A percentile compares a stretch with the other conserved stretches of the same genome.
Conservation (phyloP, 2,797 vertebrate species). For the Malurus splendens region DNA sequence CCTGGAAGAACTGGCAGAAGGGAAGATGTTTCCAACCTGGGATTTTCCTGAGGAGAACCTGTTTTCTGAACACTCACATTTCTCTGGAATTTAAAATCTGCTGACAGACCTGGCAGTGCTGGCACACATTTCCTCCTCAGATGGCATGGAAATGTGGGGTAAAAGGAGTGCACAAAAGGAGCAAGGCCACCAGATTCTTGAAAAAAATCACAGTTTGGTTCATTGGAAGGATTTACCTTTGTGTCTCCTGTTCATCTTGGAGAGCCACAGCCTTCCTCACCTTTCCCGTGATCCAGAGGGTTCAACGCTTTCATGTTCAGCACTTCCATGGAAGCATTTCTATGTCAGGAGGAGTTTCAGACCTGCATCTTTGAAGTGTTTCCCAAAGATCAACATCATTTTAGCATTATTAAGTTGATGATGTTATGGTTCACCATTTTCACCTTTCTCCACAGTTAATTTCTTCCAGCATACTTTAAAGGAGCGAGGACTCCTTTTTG, state of each 20-base stretch:
- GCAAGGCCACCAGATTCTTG: background rate
- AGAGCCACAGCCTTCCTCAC: background rate
- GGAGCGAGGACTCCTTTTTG: background rate
- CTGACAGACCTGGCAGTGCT: background rate
- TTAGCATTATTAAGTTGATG: background rate
- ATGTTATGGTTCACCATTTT: background rate
- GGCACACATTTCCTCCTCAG: background rate
- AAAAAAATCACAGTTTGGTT: background rate
- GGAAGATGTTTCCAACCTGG: background rate
- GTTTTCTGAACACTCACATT: background rate
- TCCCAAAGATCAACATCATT: conserved; percentile 21
- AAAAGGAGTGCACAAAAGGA: background rate
- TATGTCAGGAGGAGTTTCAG: background rate
- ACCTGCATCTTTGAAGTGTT: conserved; percentile 14
- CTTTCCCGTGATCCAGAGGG: background rate
- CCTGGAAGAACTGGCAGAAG: background rate
- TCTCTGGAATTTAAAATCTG: background rate
- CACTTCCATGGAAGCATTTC: background rate
- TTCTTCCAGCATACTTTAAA: background rate
- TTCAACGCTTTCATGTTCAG: background rate
- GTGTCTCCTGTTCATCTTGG: background rate
- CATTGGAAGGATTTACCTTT: background rate
- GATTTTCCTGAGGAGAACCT: background rate
- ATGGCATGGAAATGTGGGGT: background rate
- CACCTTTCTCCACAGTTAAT: conserved; percentile 8